phyloP scores from a whole-genome alignment of 2,797 vertebrate species.

The Morus bassanus region DNA sequence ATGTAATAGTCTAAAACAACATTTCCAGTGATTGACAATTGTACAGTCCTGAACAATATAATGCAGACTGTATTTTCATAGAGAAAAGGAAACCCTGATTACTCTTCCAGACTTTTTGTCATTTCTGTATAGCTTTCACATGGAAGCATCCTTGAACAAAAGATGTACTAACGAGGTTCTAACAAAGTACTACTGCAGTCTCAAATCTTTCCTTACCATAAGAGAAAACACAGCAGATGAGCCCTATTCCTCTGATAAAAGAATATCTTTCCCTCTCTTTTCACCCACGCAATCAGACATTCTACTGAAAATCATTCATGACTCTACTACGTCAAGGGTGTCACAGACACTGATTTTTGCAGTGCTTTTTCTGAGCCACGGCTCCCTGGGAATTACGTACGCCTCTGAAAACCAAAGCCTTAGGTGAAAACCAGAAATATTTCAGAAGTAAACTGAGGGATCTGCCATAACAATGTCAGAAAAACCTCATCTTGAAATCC shows the following conservation, averaged over 20 bases:
- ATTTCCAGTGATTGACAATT: not conserved
- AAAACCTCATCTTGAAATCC: not conserved
- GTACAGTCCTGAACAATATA: not conserved
- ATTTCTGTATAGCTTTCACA: not conserved
- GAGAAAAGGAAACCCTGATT: not conserved
- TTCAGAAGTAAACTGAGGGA: not conserved
- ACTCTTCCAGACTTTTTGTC: not conserved
- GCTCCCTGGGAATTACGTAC: not conserved
- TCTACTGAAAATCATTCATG: not conserved
- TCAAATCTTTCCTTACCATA: not conserved
- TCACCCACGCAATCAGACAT: not conserved
- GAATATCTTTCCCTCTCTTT: not conserved
- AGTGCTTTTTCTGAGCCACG: not conserved
- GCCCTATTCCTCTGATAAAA: not conserved
- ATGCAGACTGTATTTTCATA: not conserved
- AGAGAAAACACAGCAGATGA: not conserved
- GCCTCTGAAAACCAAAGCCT: not conserved
- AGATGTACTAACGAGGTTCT: not conserved
- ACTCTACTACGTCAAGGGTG: not conserved
- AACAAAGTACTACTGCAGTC: not conserved
- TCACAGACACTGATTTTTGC: not conserved
- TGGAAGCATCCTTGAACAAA: not conserved
- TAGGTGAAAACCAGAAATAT: not conserved
- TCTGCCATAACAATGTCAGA: not conserved
- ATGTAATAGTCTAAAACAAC: not conserved